Evolutionary conservation across 2,113 vertebrate species (phyloP).

Genomic region (Syrrhaptes paradoxus): DNA sequence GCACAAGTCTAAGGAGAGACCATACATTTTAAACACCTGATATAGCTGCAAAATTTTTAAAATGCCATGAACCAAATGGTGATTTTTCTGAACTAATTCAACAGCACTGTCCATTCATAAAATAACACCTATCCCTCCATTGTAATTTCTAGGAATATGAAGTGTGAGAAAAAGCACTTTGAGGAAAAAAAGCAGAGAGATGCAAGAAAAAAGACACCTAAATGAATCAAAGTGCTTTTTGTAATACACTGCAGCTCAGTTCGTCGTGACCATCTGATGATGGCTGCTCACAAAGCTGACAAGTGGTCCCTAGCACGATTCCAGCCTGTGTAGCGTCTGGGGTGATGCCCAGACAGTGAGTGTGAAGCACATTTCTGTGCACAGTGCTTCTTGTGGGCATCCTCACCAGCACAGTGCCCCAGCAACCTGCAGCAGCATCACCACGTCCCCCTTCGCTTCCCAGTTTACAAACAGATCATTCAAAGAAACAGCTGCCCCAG

Average conservation of each 20-base stretch:
- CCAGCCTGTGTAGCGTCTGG: neutral
- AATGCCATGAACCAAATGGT: neutral
- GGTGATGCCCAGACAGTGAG: neutral
- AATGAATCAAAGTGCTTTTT: neutral
- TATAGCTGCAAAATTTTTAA: neutral
- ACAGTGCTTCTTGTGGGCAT: neutral
- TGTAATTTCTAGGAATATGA: neutral
- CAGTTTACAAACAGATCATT: neutral
- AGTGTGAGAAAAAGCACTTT: neutral
- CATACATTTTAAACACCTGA: neutral
- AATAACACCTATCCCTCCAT: neutral
- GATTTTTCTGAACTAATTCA: neutral
- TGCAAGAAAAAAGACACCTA: neutral
- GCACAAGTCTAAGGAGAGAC: neutral
- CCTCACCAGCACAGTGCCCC: neutral
- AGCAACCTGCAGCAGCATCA: neutral
- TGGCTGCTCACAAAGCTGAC: neutral
- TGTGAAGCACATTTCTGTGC: neutral
- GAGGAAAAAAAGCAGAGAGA: neutral
- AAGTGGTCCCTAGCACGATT: neutral
- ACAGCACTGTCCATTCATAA: neutral
- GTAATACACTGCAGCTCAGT: neutral
- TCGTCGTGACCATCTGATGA: neutral
- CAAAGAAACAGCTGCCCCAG: fast-evolving
- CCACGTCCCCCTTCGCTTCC: fast-evolving